Base-by-base conservation (phyloP, 2,888 invertebrate genomes). In the Polia nebulosa region DNA sequence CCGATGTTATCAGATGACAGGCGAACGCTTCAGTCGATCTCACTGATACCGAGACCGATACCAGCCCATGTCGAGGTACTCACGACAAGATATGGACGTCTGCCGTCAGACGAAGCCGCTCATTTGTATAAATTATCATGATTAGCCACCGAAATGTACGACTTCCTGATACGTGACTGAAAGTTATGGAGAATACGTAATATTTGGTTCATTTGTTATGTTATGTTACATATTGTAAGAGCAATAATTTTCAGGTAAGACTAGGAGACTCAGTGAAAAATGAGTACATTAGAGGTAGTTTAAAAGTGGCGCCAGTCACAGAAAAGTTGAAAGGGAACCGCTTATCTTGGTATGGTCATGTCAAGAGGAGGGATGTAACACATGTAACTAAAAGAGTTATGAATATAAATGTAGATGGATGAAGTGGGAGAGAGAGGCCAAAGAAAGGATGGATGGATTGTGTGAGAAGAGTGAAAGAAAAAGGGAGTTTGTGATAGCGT, bases 41-140 rank as follows among this genome's bases (percentile, higher is more conserved):
- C 4, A 39, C 9, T 15, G 53, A 70, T 62, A 60, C 27, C 22
- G 9, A 44, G 9, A 20, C 44, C 27, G 44, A 59, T 74, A 70
- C 47, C 47, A 20, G n/a, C 17, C 39, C 47, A 49, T 45, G 57
- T 55, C 39, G 51, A 25, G 27, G 49, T 66, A 58, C 60, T 58
- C 20, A 27, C 47, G 27, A 29, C 41, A 25, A 72, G 60, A 52
- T 66, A 76, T 36, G 45, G n/a, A 5, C 11, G 34, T 34, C n/a
- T 57, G 53, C 11, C 15, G 27, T 39, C 15, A 34, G 17, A 9
- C 3, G 11, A 17, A 52, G 15, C 17, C 27, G 17, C 45, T 22
- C 34, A 60, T 72, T 68, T 47, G 67, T 55, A 66, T 76, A 78
- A 55, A 61, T 78, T 76, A 72, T 61, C n/a, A 2, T 36, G 15